Conservation (phyloP, 2,888 invertebrate species). For the Dione vanillae region DNA sequence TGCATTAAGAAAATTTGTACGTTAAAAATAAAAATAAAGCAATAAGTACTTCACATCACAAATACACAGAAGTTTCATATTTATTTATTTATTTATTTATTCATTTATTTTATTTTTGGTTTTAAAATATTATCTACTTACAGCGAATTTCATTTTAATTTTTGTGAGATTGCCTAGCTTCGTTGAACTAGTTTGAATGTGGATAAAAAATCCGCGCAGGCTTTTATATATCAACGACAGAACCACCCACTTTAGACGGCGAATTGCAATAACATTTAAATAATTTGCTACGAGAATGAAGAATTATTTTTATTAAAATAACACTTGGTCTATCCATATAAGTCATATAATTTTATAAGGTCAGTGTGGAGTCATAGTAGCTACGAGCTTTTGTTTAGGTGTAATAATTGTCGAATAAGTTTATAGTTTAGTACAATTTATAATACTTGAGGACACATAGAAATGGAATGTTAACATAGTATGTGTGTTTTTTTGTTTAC, state of each 20-base stretch:
- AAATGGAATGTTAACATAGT: no score
- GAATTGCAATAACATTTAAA: conserved; percentile 76
- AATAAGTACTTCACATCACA: conserved; percentile 22
- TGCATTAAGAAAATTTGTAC: conserved; percentile 40
- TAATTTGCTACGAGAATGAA: conserved; percentile 65
- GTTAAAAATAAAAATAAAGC: conserved; percentile 17
- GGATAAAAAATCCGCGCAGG: conserved; percentile 71
- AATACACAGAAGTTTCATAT: conserved; percentile 5
- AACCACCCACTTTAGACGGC: conserved; percentile 71
- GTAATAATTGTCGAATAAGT: conserved; percentile 12
- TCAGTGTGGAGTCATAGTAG: conserved; percentile 34
- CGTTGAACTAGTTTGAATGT: conserved; percentile 78
- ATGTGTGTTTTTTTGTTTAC: no score
- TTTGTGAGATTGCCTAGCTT: conserved; percentile 60
- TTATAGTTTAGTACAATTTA: background rate
- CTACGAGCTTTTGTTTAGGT: conserved; percentile 31
- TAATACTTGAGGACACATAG: no score
- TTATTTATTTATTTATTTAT: conserved; percentile 21
- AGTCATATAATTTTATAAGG: conserved; percentile 38
- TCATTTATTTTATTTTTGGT: conserved; percentile 10
- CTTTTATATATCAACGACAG: conserved; percentile 71
- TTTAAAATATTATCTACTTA: conserved; percentile 58
- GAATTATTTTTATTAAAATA: conserved; percentile 53
- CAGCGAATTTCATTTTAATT: conserved; percentile 68
- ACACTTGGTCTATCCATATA: conserved; percentile 46